These are phyloP conservation scores for Ailuropoda melanoleuca DNA, from an alignment of 2,113 vertebrate species.

Conservation along the genomic window DNA sequence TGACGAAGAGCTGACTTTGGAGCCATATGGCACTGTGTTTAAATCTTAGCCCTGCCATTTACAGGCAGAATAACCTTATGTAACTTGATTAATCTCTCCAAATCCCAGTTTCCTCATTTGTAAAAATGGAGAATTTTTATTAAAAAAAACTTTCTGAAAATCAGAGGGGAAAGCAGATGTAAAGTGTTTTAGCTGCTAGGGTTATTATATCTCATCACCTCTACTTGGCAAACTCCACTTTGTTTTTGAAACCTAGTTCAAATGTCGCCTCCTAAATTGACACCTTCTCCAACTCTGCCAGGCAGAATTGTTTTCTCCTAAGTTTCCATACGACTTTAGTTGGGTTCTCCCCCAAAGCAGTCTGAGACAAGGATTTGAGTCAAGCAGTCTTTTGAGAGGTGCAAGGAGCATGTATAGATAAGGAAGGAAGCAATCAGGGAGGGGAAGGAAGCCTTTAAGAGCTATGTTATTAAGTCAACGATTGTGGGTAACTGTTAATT, in stretches of 20 bases:
- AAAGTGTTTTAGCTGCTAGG: not conserved
- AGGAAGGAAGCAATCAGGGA: not conserved
- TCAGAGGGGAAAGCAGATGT: not conserved
- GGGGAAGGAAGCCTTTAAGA: not conserved
- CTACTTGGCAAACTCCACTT: not conserved
- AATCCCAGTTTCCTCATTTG: conserved; percentile 15
- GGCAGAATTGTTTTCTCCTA: not conserved
- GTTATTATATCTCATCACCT: not conserved
- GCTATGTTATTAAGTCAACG: not conserved
- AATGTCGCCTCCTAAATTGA: not conserved
- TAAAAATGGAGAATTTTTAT: not conserved
- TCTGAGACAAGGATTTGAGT: not conserved
- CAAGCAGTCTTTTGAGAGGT: not conserved
- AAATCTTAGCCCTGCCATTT: not conserved
- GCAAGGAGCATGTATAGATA: not conserved
- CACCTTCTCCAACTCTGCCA: not conserved
- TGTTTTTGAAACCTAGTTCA: not conserved
- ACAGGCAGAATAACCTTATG: not conserved
- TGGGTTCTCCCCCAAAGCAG: not conserved
- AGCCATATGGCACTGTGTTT: not conserved
- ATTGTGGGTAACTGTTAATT: not conserved
- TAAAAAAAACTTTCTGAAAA: not conserved
- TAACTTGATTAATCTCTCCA: not conserved
- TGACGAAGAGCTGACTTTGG: not conserved
- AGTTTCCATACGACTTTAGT: not conserved